Base-by-base conservation (phyloP, 2,797 vertebrate genomes). In the Molossus alvarezi region DNA sequence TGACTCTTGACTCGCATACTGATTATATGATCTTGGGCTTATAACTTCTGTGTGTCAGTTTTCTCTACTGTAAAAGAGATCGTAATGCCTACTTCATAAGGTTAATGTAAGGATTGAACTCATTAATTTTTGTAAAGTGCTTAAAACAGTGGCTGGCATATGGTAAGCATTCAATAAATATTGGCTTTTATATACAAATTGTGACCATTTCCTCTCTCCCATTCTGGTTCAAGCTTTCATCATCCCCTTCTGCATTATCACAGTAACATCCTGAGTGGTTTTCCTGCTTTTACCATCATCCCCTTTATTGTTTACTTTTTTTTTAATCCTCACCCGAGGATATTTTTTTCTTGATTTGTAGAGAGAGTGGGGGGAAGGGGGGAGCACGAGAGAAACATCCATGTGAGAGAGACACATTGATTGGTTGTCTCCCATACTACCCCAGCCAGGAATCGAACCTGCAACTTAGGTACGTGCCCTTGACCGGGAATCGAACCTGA, bases 91-190 rank as follows among this genome's bases (percentile, higher is more conserved):
- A 18, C 29, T 17, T 62, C 10, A 20, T 67, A 67, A 90, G n/a
- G 21, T 51, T 94, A 80, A n/a, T 53, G 37, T 83, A 71, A 86
- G 17, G 77, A 7, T 69, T 33, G 3, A 86, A 21, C 20, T 53
- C 58, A 27, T 75, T 77, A 58, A 23, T 92, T 91, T 87, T 62
- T 90, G 3, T 94, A n/a, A 90, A 73, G 29, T 82, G 25, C n/a
- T 67, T 88, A 69, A 9, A 73, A 75, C 10, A 60, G 67, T 45
- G 51, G 10, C 45, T 81, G 76, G 29, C 7, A 23, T 71, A 64
- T 41, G n/a, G 21, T 77, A 62, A 91, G 58, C 55, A 10, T 88
- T 91, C 53, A 80, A 0, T 90, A 55, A 67, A 20, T 41, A 33
- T 17, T 82, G 58, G 37, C n/a, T 92, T 85, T 88, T 75, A 65